phyloP scores from a whole-genome alignment of 2,888 invertebrate genomes.

The Sminthurinus aureus region DNA sequence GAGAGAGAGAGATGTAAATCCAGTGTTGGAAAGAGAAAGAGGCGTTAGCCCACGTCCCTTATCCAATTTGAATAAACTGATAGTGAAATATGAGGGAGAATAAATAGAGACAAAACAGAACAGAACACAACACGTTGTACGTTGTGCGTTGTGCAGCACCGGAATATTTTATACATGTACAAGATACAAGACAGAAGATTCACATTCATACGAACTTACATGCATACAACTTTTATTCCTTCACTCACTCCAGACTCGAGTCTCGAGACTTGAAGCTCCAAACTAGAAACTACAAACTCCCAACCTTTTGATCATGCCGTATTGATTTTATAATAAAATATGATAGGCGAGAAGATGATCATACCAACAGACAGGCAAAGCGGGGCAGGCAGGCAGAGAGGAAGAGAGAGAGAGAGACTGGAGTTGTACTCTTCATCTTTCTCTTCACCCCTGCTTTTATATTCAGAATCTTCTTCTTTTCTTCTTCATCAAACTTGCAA shows the following conservation, averaged over 20 bases:
- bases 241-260: no score
- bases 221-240: background rate
- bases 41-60: background rate
- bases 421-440: background rate
- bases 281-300: no score
- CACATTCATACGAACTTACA: background rate
- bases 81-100: conserved; percentile 7
- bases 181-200: no score
- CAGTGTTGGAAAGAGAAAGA: background rate
- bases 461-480: no score
- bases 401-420: background rate
- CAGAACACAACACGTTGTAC: no score
- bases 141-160: no score
- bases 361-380: background rate
- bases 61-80: background rate
- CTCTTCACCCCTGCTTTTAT: background rate
- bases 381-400: background rate
- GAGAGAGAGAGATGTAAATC: background rate
- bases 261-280: no score
- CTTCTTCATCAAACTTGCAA: no score
- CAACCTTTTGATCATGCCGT: conserved; percentile 44
- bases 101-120: background rate
- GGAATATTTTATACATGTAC: no score
- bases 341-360: conserved; percentile 29
- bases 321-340: conserved; percentile 53